Conservation (phyloP, 2,797 vertebrate species). For the Oreortyx pictus region DNA sequence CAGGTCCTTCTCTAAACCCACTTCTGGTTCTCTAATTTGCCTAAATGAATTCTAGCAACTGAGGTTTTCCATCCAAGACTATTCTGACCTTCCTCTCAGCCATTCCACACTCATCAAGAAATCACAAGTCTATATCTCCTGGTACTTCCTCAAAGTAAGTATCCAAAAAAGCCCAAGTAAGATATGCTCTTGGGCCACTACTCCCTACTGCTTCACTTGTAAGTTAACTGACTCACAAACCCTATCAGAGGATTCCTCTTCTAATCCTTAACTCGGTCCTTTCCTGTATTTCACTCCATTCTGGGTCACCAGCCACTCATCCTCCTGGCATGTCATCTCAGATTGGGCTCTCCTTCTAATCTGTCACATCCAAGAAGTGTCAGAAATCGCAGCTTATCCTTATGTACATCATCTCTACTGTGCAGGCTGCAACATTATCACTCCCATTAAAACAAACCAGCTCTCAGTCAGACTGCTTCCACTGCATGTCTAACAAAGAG, state of each 20-base stretch:
- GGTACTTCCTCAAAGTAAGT: background rate
- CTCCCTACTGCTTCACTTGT: background rate
- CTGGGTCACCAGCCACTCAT: background rate
- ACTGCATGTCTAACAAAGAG: background rate
- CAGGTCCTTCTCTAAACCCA: background rate
- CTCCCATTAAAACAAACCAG: background rate
- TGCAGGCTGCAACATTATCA: background rate
- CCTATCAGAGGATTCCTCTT: background rate
- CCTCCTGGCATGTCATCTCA: background rate
- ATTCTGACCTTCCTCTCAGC: background rate
- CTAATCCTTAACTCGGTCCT: background rate
- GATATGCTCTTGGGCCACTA: background rate
- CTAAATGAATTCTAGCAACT: background rate
- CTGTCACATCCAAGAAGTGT: background rate
- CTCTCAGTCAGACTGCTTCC: background rate
- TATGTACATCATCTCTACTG: background rate
- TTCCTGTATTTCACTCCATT: background rate
- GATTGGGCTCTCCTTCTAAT: background rate
- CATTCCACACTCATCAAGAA: background rate
- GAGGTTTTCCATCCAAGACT: background rate
- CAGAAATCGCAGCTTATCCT: background rate
- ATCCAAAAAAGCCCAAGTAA: background rate
- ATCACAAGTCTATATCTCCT: background rate
- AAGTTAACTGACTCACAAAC: background rate
- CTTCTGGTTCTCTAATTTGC: background rate